Evolutionary conservation across 1,140 invertebrate genomes (phyloP).

Genomic region (Bombus breviceps): DNA sequence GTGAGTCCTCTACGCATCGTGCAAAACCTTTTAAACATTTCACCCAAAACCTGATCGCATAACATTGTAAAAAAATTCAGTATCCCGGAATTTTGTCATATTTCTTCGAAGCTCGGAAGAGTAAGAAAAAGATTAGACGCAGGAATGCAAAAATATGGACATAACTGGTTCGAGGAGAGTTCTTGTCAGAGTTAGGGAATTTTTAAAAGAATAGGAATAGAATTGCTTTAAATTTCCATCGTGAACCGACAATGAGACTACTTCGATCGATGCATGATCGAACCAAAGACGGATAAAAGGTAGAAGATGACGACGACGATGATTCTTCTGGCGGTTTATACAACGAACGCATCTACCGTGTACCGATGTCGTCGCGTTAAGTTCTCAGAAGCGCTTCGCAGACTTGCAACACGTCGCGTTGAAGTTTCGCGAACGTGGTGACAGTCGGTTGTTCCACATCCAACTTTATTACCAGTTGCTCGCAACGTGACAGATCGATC

Average conservation of each 20-base stretch:
- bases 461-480: constrained; percentile 68
- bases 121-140: no score
- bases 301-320: neutral
- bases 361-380: constrained; percentile 65
- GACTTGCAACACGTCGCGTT: constrained; percentile 25
- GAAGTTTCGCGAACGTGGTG: constrained; percentile 62
- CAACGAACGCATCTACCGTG: constrained; percentile 46
- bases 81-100: no score
- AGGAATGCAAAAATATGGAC: no score
- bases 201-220: no score
- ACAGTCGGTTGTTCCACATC: constrained; percentile 68
- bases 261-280: neutral
- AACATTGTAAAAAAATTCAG: no score
- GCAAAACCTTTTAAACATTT: neutral
- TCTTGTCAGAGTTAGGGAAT: no score
- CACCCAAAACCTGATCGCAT: no score
- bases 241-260: no score
- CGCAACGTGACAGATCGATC: constrained; percentile 67
- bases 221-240: no score
- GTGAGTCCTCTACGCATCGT: neutral
- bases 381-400: constrained; percentile 60
- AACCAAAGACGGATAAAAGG: neutral
- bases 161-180: no score
- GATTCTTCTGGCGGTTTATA: constrained; percentile 56
- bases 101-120: no score